Percentiles rank a stretch among this genome's conserved stretches.
Evolutionary conservation across 2,113 vertebrate genomes (phyloP).

Genomic region (Gallinago paraguaiae): DNA sequence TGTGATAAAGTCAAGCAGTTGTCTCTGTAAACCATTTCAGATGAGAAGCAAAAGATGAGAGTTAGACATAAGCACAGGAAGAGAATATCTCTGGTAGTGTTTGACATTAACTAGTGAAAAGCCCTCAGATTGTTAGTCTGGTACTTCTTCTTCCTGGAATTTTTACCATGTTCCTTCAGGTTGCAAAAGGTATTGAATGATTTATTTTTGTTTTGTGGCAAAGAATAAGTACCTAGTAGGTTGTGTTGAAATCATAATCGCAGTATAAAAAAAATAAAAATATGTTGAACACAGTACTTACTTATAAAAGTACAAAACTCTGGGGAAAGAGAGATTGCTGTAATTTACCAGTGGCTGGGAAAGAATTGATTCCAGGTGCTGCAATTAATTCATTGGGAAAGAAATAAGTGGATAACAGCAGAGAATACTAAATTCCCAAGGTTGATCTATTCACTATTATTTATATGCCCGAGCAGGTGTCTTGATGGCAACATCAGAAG

Average conservation of each 20-base stretch:
- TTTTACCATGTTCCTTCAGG: background rate
- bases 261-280: background rate
- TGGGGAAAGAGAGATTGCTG: background rate
- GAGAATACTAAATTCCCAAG: background rate
- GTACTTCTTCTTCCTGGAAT: background rate
- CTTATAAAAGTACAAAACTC: background rate
- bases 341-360: background rate
- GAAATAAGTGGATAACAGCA: background rate
- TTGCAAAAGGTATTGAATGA: background rate
- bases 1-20: constrained; percentile 18
- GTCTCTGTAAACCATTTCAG: constrained; percentile 32
- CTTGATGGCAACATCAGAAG: background rate
- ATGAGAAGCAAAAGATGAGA: background rate
- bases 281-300: background rate
- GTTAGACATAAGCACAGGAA: background rate
- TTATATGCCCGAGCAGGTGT: constrained; percentile 1
- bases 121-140: background rate
- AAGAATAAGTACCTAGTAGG: background rate
- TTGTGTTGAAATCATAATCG: background rate
- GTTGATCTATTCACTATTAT: constrained; percentile 8
- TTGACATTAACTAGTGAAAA: constrained; percentile 9
- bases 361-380: background rate
- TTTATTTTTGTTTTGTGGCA: background rate
- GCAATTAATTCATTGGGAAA: constrained; percentile 1
- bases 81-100: background rate